Evolutionary conservation across 1,140 invertebrate species (phyloP), one percentile per base, ranked within the genome.

Genomic region (Listronotus bonariensis): DNA sequence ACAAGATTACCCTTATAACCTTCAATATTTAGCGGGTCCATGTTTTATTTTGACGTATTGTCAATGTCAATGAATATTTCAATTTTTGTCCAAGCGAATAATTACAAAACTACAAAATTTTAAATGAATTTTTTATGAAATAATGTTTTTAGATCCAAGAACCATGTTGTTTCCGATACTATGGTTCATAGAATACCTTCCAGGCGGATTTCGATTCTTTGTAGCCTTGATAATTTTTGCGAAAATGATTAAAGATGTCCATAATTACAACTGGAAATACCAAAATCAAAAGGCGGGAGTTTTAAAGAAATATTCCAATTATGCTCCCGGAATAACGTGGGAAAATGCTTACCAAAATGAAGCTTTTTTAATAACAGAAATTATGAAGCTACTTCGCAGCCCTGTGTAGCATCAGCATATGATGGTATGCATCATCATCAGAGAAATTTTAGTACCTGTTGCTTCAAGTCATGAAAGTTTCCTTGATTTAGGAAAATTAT

Each of bases 111-210:
- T 9, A 8, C 26, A 11, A 52, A 52, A 52, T 52, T 52, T 34
- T 17, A 26, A 52, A 52, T 52, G 49, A 34, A 14, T 36, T 12
- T 18, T 20, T 38, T 2, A 45, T 9, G 34, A 18, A 41, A 18
- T 11, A 54, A 36, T 54, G 52, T 3, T 53, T n/a, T 14, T 36
- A 32, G 38, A 34, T 18, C 52, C 12, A 1, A 58, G 46, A 45
- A 51, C 4, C 15, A 64, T 64, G 61, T n/a, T 63, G 49, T 72
- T 72, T 43, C 70, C 70, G 0, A 46, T 72, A 15, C 20, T 67
- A 10, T 72, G 70, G 70, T 69, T 69, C 48, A 63, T 72, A 17
- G 68, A 69, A 31, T 69, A 69, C 43, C 32, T 72, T 15, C 70
- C 70, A 7, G 49, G 65, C 14, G 62, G 60, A 18, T 63, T 69